Evolutionary conservation across 1,140 invertebrate genomes (phyloP), one percentile per base, ranked within the genome.

Genomic region (Drosophila bifasciata): DNA sequence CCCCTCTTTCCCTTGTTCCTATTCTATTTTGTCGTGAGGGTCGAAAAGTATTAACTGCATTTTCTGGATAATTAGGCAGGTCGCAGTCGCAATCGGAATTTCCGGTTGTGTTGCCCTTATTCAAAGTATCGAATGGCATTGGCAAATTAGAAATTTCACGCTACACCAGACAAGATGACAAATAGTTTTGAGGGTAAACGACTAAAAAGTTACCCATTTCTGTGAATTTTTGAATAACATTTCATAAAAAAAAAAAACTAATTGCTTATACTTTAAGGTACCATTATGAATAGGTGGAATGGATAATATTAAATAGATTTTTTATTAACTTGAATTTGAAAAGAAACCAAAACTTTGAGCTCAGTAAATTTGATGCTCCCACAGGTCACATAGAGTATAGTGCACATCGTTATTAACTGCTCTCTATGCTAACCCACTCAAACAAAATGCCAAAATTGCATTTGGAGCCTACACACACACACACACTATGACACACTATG

Each of bases 51-150:
- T 76, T 73, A 79, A 76, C 60, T 62, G 44, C 52, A 79, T 85
- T 76, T 85, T 76, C 51, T 77, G 81, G 60, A 61, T 86, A 77
- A 85, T 85, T 79, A 86, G 63, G 11, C 40, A 39, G 39, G 56
- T 66, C 69, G n/a, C n/a, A 74, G 45, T 64, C 21, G 52, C 69
- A 79, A 49, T 63, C 36, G 49, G 32, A 45, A 66, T 69, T 46
- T 61, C 71, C 71, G 59, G 41, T 51, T 59, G 44, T 50, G 55
- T 21, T 61, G 50, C 40, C 57, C 32, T 43, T 39, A 50, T 36
- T 32, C 40, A 40, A 39, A 70, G 32, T 44, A 63, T 21, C 19
- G n/a, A 32, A 23, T 45, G 25, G 19, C 49, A 46, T 52, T 69
- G 60, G 46, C 41, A 72, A 77, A 67, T 72, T 83, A 48, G 57